Evolutionary conservation across 2,888 invertebrate genomes (phyloP).

Genomic region (Julus scandinavius): DNA sequence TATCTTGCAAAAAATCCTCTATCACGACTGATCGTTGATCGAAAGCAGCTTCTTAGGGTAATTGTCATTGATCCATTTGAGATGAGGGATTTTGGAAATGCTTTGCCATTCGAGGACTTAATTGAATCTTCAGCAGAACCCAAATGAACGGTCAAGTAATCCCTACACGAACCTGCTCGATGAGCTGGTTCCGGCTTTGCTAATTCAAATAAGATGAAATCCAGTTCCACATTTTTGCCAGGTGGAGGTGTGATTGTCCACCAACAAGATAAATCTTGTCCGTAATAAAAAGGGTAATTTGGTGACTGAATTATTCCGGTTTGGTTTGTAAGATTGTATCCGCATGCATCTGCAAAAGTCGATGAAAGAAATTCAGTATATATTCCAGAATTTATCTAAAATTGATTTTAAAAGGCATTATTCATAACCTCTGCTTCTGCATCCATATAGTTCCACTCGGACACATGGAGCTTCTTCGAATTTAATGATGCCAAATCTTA

Average conservation of each 20-base stretch:
- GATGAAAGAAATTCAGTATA: background rate
- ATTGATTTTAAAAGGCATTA: background rate
- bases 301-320: slow-evolving; percentile 59
- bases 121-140: slow-evolving; percentile 58
- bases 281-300: slow-evolving; percentile 61
- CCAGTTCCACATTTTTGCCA: slow-evolving; percentile 60
- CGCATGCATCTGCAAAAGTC: slow-evolving; percentile 58
- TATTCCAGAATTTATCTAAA: background rate
- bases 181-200: slow-evolving; percentile 59
- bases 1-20: slow-evolving; percentile 61
- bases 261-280: slow-evolving; percentile 61
- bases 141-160: slow-evolving; percentile 59
- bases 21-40: slow-evolving; percentile 61
- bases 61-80: slow-evolving; percentile 61
- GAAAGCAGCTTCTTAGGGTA: slow-evolving; percentile 60
- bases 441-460: slow-evolving; percentile 61
- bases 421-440: slow-evolving; percentile 60
- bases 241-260: slow-evolving; percentile 61
- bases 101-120: slow-evolving; percentile 59
- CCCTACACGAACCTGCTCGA: slow-evolving; percentile 59
- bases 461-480: slow-evolving; percentile 60
- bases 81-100: slow-evolving; percentile 61
- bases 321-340: slow-evolving; percentile 57
- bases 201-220: slow-evolving; percentile 61
- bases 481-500: slow-evolving; percentile 60